Evolutionary conservation across 1,140 invertebrate genomes (phyloP).

Genomic region (Stratiolaelaps scimitus): DNA sequence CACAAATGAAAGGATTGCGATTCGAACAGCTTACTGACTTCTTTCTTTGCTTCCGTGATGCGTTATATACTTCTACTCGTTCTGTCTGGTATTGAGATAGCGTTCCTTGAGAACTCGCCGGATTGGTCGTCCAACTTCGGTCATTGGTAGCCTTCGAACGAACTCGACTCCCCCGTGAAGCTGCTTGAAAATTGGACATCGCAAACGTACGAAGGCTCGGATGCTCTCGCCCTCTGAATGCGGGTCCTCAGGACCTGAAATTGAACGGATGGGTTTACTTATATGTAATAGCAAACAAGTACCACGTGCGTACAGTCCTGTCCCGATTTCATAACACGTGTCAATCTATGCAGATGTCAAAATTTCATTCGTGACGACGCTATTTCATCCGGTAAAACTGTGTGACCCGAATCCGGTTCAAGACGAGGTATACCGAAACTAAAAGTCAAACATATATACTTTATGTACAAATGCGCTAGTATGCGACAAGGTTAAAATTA

Average conservation of each 20-base stretch:
- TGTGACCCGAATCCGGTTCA: background rate
- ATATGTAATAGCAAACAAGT: no score
- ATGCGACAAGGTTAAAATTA: background rate
- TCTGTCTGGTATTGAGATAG: background rate
- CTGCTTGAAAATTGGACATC: background rate
- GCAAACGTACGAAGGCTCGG: background rate
- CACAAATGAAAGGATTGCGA: no score
- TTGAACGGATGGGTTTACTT: background rate
- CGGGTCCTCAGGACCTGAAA: slow-evolving; percentile 9
- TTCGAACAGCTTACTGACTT: no score
- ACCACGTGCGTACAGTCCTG: no score
- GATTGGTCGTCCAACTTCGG: slow-evolving; percentile 3
- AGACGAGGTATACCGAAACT: background rate
- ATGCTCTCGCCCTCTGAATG: slow-evolving; percentile 13
- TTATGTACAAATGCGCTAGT: background rate
- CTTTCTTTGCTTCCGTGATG: no score
- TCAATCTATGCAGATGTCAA: no score
- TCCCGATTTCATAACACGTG: no score
- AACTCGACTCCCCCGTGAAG: slow-evolving; percentile 19
- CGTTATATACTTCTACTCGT: no score
- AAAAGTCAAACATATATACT: background rate
- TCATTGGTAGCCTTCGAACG: background rate
- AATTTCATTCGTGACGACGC: no score
- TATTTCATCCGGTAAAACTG: no score
- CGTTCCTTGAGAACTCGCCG: background rate